phyloP scores from a whole-genome alignment of 2,888 invertebrate genomes.

The Pristionchus exspectatus region DNA sequence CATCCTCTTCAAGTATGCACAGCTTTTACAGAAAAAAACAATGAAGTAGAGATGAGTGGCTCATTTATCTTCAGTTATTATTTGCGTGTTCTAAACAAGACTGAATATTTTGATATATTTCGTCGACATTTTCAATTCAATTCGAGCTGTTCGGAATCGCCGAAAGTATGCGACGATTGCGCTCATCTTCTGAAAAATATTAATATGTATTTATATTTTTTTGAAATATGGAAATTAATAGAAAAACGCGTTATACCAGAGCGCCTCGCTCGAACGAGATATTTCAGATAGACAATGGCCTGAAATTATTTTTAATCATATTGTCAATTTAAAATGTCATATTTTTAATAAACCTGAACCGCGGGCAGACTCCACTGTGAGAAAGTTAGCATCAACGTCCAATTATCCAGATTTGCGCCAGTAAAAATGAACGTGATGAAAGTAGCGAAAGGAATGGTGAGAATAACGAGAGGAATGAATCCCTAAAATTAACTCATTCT shows the following conservation, averaged over 20 bases:
- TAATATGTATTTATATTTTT: not conserved
- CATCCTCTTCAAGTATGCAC: no score
- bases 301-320: not conserved
- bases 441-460: not conserved
- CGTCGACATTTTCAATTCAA: not conserved
- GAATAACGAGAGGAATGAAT: slow-evolving; percentile 10
- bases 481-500: not conserved
- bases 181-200: not conserved
- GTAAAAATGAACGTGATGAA: slow-evolving; percentile 12
- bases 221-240: not conserved
- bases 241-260: not conserved
- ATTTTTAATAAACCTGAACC: not conserved
- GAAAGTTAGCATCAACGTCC: slow-evolving; percentile 11
- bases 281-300: slow-evolving; percentile 5
- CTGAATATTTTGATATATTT: no score
- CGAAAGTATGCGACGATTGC: not conserved
- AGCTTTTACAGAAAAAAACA: no score
- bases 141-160: not conserved
- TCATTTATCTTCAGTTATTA: no score
- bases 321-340: not conserved
- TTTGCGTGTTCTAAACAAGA: no score
- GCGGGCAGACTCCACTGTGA: slow-evolving; percentile 12
- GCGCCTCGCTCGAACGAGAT: not conserved
- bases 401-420: slow-evolving; percentile 12
- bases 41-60: no score